Base-by-base conservation (phyloP, 2,888 invertebrate species). In the Portevinia maculata region DNA sequence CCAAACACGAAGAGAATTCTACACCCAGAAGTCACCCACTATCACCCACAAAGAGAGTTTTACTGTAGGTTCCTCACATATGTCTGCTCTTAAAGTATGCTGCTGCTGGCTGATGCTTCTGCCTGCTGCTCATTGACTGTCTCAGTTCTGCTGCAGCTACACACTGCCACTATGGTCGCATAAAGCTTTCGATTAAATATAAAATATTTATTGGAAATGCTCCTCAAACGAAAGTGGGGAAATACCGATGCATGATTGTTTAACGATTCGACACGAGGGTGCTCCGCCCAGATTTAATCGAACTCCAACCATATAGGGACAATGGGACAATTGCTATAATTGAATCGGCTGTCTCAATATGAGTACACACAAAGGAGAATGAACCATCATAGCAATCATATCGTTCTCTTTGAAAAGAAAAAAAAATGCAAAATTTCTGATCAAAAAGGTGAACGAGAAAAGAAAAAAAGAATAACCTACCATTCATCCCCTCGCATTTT, bases 271-370 rank as follows among this genome's bases (percentile, higher is more conserved):
- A 76, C 59, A 52, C 39, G 6, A 67, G 41, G 71, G 69, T 76
- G 76, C 83, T 78, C 83, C 83, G 78, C 83, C 83, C 78, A 67
- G 44, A 83, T 73, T 73, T 28, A 62, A 78, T 73, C 55, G 28
- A 53, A 76, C 41, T 57, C 57, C 15, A 39, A 21, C 34, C 21
- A 57, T 37, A 52, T 17, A 52, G 28, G 30, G 30, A 52, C 52
- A 32, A 30, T 24, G 24, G 11, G 52, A 17, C 21, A 21, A 48
- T 52, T 13, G 24, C 28, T 52, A 17, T 19, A 53, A 60, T 60
- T 19, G 44, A 60, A 60, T 60, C 44, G 46, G 46, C 19, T 59
- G 30, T 15, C 39, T 11, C 55, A 44, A 46, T 24, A 24, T 24
- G 5, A 2, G 3, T 24, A 24, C 5, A 24, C 24, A 41, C 41